phyloP scores from a whole-genome alignment of 1,140 invertebrate genomes.

The Atta texana region DNA sequence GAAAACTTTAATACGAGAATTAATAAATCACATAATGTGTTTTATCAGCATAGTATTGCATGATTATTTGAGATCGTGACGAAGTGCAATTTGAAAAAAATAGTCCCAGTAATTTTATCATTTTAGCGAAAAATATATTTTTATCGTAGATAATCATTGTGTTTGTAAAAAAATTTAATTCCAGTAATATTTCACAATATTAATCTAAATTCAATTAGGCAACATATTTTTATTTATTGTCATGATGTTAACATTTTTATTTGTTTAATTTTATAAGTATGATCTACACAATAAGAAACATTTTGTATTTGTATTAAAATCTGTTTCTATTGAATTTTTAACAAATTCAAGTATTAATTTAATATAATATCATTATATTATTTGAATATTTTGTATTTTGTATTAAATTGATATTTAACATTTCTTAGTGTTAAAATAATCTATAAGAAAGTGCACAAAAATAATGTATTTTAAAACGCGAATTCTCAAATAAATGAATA shows the following conservation, averaged over 20 bases:
- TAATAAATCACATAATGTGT: conserved; percentile 29
- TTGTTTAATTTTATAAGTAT: not conserved
- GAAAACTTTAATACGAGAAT: conserved; percentile 29
- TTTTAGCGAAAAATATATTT: not conserved
- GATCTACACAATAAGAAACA: not conserved
- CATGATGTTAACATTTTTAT: not conserved
- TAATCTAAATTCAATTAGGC: conserved; percentile 11
- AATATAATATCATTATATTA: no score
- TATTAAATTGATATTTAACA: no score
- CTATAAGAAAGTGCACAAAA: no score
- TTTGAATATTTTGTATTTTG: no score
- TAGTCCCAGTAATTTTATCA: not conserved
- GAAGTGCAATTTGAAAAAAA: not conserved
- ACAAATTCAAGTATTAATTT: no score
- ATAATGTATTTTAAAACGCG: no score
- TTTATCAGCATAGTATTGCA: not conserved
- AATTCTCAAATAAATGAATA: no score
- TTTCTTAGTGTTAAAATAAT: no score
- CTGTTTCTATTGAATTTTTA: no score
- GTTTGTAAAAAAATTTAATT: not conserved
- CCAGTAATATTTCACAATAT: not conserved
- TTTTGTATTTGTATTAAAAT: no score
- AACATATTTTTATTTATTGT: not conserved
- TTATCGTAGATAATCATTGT: not conserved
- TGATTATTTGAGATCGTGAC: not conserved